These are phyloP conservation scores for Sminthurides aquaticus DNA, from an alignment of 2,888 invertebrate species.

Conservation along the genomic window DNA sequence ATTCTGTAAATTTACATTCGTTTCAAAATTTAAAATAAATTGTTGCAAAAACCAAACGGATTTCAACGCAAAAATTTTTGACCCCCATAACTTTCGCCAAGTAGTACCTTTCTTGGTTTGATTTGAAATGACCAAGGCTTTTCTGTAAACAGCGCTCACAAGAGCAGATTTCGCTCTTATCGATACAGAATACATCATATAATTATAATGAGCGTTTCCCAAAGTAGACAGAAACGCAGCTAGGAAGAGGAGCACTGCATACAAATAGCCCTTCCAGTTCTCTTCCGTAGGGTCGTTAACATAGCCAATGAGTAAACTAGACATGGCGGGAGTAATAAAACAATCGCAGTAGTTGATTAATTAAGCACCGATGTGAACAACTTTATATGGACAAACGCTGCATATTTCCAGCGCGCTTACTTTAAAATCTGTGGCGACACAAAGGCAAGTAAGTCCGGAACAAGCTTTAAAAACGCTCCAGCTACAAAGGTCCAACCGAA, in stretches of 20 bases:
- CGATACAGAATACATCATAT: slow-evolving; percentile 52
- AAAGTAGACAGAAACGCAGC: slow-evolving; percentile 52
- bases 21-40: background rate
- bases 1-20: slow-evolving; percentile 45
- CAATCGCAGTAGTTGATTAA: too few relatives aligned
- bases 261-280: slow-evolving; percentile 55
- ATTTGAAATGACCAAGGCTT: slow-evolving; percentile 46
- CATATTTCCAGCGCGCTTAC: too few relatives aligned
- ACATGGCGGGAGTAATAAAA: slow-evolving; percentile 19
- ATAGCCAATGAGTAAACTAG: slow-evolving; percentile 57
- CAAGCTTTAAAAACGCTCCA: slow-evolving; percentile 73
- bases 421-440: slow-evolving; percentile 79
- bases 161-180: slow-evolving; percentile 53
- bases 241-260: slow-evolving; percentile 52
- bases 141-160: slow-evolving; percentile 54
- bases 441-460: slow-evolving; percentile 78
- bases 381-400: too few relatives aligned
- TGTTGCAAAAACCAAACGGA: too few relatives aligned
- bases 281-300: slow-evolving; percentile 51
- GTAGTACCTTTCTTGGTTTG: slow-evolving; percentile 30
- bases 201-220: slow-evolving; percentile 53
- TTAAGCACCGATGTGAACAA: slow-evolving; percentile 58
- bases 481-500: slow-evolving; percentile 81
- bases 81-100: background rate
- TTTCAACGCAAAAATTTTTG: background rate